phyloP scores from a whole-genome alignment of 2,113 vertebrate species.

The Thymallus thymallus region DNA sequence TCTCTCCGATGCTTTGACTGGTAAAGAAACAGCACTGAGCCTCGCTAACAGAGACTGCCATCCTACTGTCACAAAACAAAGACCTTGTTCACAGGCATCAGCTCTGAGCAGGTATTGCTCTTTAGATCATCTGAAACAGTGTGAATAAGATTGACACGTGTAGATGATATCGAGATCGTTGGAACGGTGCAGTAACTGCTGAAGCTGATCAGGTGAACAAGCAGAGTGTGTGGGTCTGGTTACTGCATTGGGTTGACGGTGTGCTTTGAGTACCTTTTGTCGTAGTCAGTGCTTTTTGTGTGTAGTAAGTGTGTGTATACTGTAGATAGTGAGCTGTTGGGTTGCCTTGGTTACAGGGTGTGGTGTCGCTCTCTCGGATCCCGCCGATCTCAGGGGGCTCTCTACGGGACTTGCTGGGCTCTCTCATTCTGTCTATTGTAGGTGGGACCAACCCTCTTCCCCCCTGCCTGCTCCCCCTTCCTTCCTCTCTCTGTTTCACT shows the following conservation, averaged over 20 bases:
- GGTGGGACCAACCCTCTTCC: conserved; percentile 66
- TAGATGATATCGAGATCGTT: conserved; percentile 1
- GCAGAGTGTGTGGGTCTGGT: no score
- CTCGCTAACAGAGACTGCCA: not conserved
- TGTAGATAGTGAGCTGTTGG: conserved; percentile 54
- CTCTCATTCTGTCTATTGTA: conserved; percentile 78
- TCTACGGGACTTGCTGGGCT: conserved; percentile 73
- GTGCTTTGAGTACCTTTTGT: conserved; percentile 21
- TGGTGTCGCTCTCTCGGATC: conserved; percentile 58
- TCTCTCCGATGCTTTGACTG: conserved; percentile 61
- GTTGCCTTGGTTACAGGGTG: conserved; percentile 74
- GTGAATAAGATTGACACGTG: not conserved
- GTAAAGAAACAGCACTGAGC: conserved; percentile 43
- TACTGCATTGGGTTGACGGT: not conserved
- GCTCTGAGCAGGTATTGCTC: not conserved
- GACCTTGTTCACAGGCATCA: conserved; percentile 37
- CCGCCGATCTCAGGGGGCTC: conserved; percentile 70
- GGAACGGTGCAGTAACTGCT: conserved; percentile 22
- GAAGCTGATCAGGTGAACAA: not conserved
- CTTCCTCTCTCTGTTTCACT: conserved; percentile 15
- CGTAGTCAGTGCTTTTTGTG: conserved; percentile 5
- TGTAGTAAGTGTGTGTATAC: conserved; percentile 29
- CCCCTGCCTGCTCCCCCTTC: conserved; percentile 21
- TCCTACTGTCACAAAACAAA: not conserved
- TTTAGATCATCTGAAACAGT: not conserved